Conservation (phyloP, 1,140 invertebrate genomes). For the Hirudo medicinalis region DNA sequence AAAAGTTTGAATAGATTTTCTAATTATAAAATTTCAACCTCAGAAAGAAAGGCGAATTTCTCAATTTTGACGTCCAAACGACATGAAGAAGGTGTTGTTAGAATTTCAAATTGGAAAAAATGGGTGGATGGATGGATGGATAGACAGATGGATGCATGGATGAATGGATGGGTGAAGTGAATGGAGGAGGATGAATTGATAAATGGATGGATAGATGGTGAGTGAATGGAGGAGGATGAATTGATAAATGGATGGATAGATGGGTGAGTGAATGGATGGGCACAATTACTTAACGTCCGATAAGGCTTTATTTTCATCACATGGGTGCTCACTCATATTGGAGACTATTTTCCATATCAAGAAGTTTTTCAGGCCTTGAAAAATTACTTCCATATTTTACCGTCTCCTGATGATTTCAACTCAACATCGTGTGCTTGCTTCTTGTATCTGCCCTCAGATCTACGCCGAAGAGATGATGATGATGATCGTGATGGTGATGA, state of each 20-base stretch:
- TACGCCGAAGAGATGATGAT: background rate
- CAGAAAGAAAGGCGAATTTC: no score
- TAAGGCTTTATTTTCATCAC: no score
- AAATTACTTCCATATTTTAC: background rate
- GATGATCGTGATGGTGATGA: no score
- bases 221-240: background rate
- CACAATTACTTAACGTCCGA: no score
- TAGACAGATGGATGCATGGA: no score
- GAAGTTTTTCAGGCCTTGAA: background rate
- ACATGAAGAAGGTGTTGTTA: no score
- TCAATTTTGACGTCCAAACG: no score
- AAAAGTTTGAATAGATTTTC: no score
- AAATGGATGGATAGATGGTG: background rate
- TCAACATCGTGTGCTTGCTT: background rate
- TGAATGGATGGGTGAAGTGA: background rate
- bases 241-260: conserved; percentile 3
- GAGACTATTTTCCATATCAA: background rate
- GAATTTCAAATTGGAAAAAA: no score
- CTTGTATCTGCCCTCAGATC: background rate
- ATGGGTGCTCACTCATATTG: no score
- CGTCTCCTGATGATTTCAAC: background rate
- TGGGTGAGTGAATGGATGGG: conserved; percentile 3
- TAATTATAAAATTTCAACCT: no score
- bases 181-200: background rate
- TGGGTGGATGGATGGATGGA: no score